Conservation (phyloP, 2,888 invertebrate genomes). For the Meliscaeva auricollis region DNA sequence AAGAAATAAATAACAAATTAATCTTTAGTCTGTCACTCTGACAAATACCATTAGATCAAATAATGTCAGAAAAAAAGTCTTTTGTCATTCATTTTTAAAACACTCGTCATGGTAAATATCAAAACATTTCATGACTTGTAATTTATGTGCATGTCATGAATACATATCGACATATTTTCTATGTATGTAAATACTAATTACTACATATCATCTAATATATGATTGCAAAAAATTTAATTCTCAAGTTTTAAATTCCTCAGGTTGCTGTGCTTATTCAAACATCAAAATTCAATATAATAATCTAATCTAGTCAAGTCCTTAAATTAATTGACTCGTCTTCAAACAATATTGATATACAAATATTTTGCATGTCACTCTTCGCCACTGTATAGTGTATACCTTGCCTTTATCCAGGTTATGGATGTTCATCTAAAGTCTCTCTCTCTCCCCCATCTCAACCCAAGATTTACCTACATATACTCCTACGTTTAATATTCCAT, state of each 20-base stretch:
- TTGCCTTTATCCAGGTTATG: background rate
- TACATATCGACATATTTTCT: no score
- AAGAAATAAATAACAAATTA: no score
- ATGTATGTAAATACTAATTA: no score
- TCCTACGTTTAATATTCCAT: background rate
- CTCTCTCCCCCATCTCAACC: no score
- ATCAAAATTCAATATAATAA: slow-evolving; percentile 37
- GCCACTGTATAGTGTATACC: background rate
- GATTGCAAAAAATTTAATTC: slow-evolving; percentile 16
- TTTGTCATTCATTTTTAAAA: no score
- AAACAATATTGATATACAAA: slow-evolving; percentile 50
- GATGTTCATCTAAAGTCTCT: no score
- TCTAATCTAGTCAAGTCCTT: slow-evolving; percentile 56
- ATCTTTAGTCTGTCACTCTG: no score
- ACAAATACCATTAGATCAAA: no score
- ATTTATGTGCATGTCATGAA: no score
- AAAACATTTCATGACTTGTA: no score
- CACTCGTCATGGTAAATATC: no score
- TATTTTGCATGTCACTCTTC: slow-evolving; percentile 69
- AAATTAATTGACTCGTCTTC: slow-evolving; percentile 69
- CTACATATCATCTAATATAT: background rate
- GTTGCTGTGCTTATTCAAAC: slow-evolving; percentile 4
- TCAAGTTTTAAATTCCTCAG: background rate
- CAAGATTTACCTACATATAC: background rate
- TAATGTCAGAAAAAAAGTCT: no score